Evolutionary conservation across 1,140 invertebrate genomes (phyloP).

Genomic region (Bacillus rossius): DNA sequence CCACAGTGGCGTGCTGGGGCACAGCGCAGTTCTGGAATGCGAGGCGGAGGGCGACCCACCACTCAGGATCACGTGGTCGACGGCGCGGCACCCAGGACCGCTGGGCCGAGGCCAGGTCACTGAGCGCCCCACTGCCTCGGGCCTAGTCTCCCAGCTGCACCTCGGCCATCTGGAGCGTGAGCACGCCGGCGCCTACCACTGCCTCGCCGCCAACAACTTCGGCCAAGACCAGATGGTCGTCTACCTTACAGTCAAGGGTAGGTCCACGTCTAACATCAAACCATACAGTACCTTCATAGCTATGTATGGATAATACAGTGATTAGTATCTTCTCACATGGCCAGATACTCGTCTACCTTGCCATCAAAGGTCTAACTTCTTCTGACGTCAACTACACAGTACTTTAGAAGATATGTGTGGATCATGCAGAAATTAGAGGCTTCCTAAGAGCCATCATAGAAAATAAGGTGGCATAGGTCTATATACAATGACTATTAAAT

Average conservation of each 20-base stretch:
- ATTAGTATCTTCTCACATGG: too few species aligned
- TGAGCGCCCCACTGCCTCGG: slow-evolving; percentile 23
- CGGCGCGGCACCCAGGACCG: slow-evolving; percentile 17
- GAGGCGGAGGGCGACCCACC: slow-evolving; percentile 81
- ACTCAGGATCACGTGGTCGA: slow-evolving; percentile 66
- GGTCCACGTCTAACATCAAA: slow-evolving; percentile 19
- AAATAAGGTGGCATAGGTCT: too few species aligned
- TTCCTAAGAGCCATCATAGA: too few species aligned
- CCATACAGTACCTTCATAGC: too few species aligned
- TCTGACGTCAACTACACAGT: too few species aligned
- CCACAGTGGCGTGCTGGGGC: slow-evolving; percentile 49
- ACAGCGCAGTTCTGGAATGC: slow-evolving; percentile 63
- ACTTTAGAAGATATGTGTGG: too few species aligned
- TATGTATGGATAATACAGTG: too few species aligned
- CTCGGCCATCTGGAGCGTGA: slow-evolving; percentile 40
- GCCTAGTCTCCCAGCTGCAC: slow-evolving; percentile 30
- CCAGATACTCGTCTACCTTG: too few species aligned
- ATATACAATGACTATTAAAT: too few species aligned
- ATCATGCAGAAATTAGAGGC: too few species aligned
- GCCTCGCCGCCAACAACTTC: slow-evolving; percentile 75
- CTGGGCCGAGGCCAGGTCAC: slow-evolving; percentile 17
- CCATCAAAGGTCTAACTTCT: too few species aligned
- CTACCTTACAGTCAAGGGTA: slow-evolving; percentile 79
- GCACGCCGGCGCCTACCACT: slow-evolving; percentile 83
- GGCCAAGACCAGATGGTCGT: slow-evolving; percentile 77